Conservation (phyloP, 2,888 invertebrate genomes). For the Germaria angustata region DNA sequence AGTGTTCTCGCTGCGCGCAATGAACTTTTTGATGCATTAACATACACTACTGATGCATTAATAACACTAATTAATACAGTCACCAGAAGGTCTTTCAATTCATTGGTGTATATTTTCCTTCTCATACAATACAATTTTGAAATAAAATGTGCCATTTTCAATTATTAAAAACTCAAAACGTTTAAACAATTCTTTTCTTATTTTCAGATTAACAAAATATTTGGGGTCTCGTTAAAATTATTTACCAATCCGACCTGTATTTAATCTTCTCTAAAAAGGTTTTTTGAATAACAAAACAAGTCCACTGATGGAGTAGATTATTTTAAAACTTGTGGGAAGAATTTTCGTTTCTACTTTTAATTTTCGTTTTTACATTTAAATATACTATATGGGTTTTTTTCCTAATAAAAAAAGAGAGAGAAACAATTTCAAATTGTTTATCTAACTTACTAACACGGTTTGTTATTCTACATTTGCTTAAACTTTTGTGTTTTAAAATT, state of each 20-base stretch:
- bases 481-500: constrained; percentile 7
- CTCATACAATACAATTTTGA: too few species aligned
- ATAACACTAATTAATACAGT: too few species aligned
- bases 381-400: constrained; percentile 12
- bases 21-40: too few species aligned
- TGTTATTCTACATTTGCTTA: constrained; percentile 51
- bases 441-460: constrained; percentile 49
- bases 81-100: too few species aligned
- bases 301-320: background rate
- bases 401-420: constrained; percentile 15
- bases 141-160: too few species aligned
- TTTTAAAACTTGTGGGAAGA: background rate
- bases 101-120: too few species aligned
- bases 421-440: constrained; percentile 65
- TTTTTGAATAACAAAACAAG: background rate
- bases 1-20: too few species aligned
- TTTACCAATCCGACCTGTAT: background rate
- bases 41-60: too few species aligned
- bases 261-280: background rate
- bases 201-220: background rate
- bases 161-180: too few species aligned
- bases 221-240: background rate
- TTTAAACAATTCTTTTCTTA: background rate
- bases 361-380: constrained; percentile 14
- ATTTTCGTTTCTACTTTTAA: background rate